phyloP scores from a whole-genome alignment of 2,113 vertebrate species.

The Crotalus tigris region DNA sequence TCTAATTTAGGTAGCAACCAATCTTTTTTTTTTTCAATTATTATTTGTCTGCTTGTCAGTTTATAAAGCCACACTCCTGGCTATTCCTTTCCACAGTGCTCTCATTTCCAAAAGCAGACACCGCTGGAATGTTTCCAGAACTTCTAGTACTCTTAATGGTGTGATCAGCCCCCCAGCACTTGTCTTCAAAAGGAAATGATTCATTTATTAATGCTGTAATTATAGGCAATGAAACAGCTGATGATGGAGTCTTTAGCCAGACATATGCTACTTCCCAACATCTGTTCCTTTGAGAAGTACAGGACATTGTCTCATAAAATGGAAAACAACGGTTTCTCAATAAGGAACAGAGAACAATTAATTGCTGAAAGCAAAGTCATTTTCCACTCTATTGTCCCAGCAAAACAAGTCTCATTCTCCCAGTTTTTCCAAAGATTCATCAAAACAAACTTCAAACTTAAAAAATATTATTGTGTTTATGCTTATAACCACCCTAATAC shows the following conservation, averaged over 20 bases:
- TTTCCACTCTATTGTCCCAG: not conserved
- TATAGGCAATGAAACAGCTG: constrained; percentile 69
- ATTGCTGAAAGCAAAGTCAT: not conserved
- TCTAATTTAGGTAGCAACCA: constrained; percentile 41
- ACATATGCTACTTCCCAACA: constrained; percentile 53
- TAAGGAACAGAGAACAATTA: not conserved
- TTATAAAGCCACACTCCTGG: not conserved
- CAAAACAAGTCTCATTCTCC: no score
- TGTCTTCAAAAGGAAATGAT: constrained; percentile 66
- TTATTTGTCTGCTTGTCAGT: not conserved
- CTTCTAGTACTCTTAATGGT: constrained; percentile 47
- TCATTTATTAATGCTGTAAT: constrained; percentile 70
- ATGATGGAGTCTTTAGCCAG: constrained; percentile 47
- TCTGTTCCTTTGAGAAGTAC: constrained; percentile 48
- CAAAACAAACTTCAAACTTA: not conserved
- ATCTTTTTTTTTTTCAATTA: constrained; percentile 38
- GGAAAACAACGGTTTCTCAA: not conserved
- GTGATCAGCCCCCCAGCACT: constrained; percentile 44
- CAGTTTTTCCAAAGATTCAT: not conserved
- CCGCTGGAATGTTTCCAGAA: constrained; percentile 53
- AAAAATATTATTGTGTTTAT: not conserved
- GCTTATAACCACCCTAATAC: not conserved
- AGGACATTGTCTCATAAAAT: constrained; percentile 28
- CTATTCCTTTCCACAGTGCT: constrained; percentile 17
- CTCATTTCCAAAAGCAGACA: constrained; percentile 23